Base-by-base conservation (phyloP, 92 coral and sea anemone species). In the Palythoa grandis region DNA sequence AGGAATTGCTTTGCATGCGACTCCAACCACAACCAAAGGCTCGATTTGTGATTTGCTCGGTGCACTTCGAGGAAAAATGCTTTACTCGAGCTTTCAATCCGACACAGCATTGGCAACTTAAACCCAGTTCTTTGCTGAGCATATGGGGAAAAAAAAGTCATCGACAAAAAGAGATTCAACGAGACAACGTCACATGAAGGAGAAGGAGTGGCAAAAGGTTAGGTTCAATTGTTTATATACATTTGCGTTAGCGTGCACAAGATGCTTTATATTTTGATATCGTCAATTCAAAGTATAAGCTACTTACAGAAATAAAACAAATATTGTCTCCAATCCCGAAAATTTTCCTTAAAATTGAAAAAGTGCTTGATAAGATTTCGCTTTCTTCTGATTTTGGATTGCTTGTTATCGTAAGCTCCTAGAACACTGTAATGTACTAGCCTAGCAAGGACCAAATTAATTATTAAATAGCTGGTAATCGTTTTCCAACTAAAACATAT, bases 141-240 rank as follows among this genome's bases (percentile, higher is more conserved):
- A 86, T 86, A 76, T 86, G 88, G 83, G 37, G 7, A 61, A 61
- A 61, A 61, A 61, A 19, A 19, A 22, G 20, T 22, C 68, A 61
- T 19, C 68, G 20, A 65, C 40, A 86, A 76, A 69, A 69, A 24
- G 15, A 25, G 82, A 71, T 6, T 72, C 78, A 3, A 70, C 56
- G 15, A 83, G 86, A 83, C 74, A 65, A 65, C 86, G 52, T 57
- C 87, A 83, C 76, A 74, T 86, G 88, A 76, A 76, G 83, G 88
- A 85, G 88, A 75, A 85, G 83, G 48, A 86, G 83, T 83, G 83
- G 43, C 88, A 86, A 43, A 76, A 86, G 82, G 83, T 86, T n/a
- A 86, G 88, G 43, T 69, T 69, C 73, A 69, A 24, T 69, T 69
- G 47, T 40, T n/a, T n/a, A n/a, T 40, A 40, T 69, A 69, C 16